These are phyloP conservation scores for Aporophyla lueneburgensis DNA, from an alignment of 2,888 invertebrate species.

Conservation along the genomic window DNA sequence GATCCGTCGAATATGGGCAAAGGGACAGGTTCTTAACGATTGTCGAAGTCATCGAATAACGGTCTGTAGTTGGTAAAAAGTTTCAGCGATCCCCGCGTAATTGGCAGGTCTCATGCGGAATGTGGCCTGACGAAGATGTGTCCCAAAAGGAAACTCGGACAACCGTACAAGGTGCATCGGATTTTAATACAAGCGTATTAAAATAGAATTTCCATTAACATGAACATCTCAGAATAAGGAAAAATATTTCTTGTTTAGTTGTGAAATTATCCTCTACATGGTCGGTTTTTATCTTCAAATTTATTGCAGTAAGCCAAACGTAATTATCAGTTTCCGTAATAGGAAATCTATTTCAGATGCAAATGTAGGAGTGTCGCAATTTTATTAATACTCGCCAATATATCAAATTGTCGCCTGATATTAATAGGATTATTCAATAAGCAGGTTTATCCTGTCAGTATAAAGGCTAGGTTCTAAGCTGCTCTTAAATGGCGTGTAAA, in stretches of 20 bases:
- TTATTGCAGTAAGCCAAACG: constrained; percentile 40
- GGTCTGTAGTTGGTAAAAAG: constrained; percentile 79
- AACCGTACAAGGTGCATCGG: constrained; percentile 79
- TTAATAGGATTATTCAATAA: constrained; percentile 71
- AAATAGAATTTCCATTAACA: constrained; percentile 83
- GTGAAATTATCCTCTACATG: constrained; percentile 37
- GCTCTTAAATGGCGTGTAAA: constrained; percentile 73
- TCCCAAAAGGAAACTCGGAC: constrained; percentile 84
- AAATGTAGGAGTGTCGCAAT: constrained; percentile 50
- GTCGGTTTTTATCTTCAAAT: constrained; percentile 50
- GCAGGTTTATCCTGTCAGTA: constrained; percentile 67
- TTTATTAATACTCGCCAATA: constrained; percentile 49
- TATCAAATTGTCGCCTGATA: constrained; percentile 65
- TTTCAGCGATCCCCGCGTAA: constrained; percentile 84
- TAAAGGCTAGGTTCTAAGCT: constrained; percentile 61
- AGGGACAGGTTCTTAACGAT: constrained; percentile 84
- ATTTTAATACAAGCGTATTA: constrained; percentile 75
- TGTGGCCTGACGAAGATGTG: constrained; percentile 83
- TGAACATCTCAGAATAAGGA: constrained; percentile 63
- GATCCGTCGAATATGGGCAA: constrained; percentile 78
- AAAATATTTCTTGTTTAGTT: constrained; percentile 62
- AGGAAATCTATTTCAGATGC: constrained; percentile 60
- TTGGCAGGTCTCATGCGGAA: constrained; percentile 86
- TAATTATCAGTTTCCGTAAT: constrained; percentile 53
- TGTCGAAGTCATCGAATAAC: constrained; percentile 87